Evolutionary conservation across 2,888 invertebrate genomes (phyloP).

Genomic region (Callinectes sapidus): DNA sequence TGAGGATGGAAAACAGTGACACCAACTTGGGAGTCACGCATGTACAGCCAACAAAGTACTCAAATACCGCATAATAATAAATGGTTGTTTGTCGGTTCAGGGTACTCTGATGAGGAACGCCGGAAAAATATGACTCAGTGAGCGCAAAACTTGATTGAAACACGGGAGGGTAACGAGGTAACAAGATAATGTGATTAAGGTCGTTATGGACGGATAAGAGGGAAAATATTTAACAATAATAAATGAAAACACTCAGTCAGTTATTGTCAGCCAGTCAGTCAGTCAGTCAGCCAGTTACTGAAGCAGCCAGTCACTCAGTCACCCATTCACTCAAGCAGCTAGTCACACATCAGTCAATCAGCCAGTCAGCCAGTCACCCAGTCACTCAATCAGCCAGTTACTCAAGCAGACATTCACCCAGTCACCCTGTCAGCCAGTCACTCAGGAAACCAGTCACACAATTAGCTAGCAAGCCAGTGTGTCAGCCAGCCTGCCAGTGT

Average conservation of each 20-base stretch:
- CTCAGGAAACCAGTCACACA: no score
- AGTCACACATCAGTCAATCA: not conserved
- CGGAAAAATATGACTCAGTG: not conserved
- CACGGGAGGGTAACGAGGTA: not conserved
- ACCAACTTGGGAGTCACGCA: not conserved
- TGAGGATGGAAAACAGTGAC: not conserved
- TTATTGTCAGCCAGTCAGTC: not conserved
- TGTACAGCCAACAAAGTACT: not conserved
- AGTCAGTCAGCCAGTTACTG: no score
- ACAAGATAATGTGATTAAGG: not conserved
- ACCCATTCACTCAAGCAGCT: not conserved
- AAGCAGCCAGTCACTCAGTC: no score
- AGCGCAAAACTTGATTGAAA: not conserved
- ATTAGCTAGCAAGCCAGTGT: not conserved
- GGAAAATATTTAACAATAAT: not conserved
- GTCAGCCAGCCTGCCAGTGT: not conserved
- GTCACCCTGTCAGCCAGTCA: no score
- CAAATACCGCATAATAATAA: not conserved
- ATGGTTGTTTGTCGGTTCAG: not conserved
- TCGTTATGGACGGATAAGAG: not conserved
- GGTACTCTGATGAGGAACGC: not conserved
- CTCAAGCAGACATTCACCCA: no score
- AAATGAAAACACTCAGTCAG: not conserved
- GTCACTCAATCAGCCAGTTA: not conserved
- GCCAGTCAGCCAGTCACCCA: not conserved